Evolutionary conservation across 2,113 vertebrate genomes (phyloP), one percentile per base, ranked within the genome.

Genomic region (Nesoenas mayeri): DNA sequence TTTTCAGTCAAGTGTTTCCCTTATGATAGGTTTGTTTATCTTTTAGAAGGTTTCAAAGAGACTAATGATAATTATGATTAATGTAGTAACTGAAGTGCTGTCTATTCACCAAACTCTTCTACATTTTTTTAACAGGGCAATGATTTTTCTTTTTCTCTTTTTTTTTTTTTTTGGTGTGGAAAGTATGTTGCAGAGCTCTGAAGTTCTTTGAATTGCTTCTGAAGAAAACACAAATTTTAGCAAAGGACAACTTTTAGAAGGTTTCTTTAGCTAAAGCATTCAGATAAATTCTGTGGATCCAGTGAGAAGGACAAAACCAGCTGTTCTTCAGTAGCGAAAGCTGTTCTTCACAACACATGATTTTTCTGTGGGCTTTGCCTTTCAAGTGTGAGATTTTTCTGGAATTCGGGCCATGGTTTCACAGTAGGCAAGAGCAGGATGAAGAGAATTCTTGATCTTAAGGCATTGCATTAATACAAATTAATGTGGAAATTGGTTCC

Each of bases 401-500:
- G 83, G 65, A 86, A 78, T 88, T 92, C 60, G 74, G 34, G 77
- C 51, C 38, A 25, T 56, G n/a, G 51, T 91, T 91, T 71, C 60
- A 80, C 48, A 92, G 83, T 60, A 74, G 72, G 26, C 47, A 93
- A 92, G 83, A 94, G 38, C 9, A 42, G 77, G 29, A 84, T 93
- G 72, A 86, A 26, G 42, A 92, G 83, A 84, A 64, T 83, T 93
- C 94, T 94, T 92, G 91, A 88, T 93, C 83, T 92, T 81, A 92
- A 92, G 56, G 53, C 64, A 12, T 44, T 89, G 48, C 77, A 78
- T 97, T 93, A 89, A 89, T 92, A 94, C 60, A 95, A 94, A 95
- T 96, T 77, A 92, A 74, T 93, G 89, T 91, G 94, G 83, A 97
- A 96, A 95, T 95, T 93, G 77, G 77, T 87, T 95, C 32, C 71